These are phyloP conservation scores for Capitella teleta DNA, from an alignment of 1,140 invertebrate species.

Conservation along the genomic window DNA sequence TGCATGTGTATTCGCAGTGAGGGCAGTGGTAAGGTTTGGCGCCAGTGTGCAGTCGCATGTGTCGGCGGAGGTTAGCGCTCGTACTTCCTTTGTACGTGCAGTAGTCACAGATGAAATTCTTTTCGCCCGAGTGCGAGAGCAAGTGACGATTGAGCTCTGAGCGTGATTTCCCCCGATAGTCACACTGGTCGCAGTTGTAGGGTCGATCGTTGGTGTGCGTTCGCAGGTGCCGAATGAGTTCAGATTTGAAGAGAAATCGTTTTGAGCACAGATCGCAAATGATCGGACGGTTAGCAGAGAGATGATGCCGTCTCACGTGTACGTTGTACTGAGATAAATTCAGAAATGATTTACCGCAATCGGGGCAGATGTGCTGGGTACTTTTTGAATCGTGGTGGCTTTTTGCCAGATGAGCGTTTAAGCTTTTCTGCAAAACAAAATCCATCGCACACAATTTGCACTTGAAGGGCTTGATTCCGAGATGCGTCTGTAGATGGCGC, in stretches of 20 bases:
- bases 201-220: constrained; percentile 9
- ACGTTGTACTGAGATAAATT: no score
- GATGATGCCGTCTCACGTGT: constrained; percentile 47
- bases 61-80: constrained; percentile 26
- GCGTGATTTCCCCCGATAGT: constrained; percentile 8
- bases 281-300: constrained; percentile 52
- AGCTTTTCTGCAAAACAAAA: no score
- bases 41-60: constrained; percentile 12
- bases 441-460: constrained; percentile 54
- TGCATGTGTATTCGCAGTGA: constrained; percentile 67
- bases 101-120: constrained; percentile 8
- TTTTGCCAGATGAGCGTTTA: no score
- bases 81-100: constrained; percentile 9
- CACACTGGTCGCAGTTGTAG: constrained; percentile 11
- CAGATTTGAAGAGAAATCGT: no score
- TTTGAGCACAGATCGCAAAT: no score
- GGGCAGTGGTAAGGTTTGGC: constrained; percentile 21
- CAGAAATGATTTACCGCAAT: no score
- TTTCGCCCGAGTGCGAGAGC: constrained; percentile 9
- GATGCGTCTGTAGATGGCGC: constrained; percentile 29
- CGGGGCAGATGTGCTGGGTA: no score
- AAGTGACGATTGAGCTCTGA: constrained; percentile 8
- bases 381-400: no score
- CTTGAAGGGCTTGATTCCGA: constrained; percentile 24
- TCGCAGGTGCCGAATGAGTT: constrained; percentile 13